Evolutionary conservation across 2,797 vertebrate genomes (phyloP).

Genomic region (Chelon auratus): DNA sequence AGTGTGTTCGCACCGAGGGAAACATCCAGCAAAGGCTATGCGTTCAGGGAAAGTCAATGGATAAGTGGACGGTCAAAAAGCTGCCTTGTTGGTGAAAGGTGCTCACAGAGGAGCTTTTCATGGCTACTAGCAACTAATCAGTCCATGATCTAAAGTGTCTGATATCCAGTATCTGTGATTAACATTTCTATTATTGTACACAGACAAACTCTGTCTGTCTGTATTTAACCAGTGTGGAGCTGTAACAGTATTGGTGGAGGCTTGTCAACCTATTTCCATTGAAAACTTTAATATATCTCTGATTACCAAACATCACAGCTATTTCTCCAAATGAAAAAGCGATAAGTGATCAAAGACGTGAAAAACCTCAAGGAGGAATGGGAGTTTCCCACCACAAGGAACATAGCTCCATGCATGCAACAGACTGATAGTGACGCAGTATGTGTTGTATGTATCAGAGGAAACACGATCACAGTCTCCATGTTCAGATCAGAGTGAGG

Average conservation of each 20-base stretch:
- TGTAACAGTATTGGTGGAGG: no score
- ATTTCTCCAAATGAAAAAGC: no score
- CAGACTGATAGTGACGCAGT: background rate
- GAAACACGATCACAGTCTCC: background rate
- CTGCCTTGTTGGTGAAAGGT: no score
- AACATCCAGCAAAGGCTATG: constrained; percentile 3
- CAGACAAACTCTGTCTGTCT: no score
- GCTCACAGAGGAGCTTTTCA: background rate
- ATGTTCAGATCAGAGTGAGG: background rate
- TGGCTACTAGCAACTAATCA: background rate
- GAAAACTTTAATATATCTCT: no score
- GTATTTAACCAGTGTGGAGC: no score
- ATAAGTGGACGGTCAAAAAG: background rate
- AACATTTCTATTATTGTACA: no score
- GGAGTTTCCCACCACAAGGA: background rate
- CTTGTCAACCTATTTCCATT: no score
- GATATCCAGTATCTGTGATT: no score
- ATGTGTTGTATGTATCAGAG: background rate
- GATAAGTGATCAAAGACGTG: no score
- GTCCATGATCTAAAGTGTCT: background rate
- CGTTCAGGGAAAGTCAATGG: background rate
- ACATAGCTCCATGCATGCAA: background rate
- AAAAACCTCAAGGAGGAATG: no score
- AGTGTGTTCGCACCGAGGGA: background rate
- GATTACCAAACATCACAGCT: no score